These are phyloP conservation scores for Saguinus imperator DNA, from an alignment of 2,113 vertebrate species.

Conservation along the genomic window DNA sequence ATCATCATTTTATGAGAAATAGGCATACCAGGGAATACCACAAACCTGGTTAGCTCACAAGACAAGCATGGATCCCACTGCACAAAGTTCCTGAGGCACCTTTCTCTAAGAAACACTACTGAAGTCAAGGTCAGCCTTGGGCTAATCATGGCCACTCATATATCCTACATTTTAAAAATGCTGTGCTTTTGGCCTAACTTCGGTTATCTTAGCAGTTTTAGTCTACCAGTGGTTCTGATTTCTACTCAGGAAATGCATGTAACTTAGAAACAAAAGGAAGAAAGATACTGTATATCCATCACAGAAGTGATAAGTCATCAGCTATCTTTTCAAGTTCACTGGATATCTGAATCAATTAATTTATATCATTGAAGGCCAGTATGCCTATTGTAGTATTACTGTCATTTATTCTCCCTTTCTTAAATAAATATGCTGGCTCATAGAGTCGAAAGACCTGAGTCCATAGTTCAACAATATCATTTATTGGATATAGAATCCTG, in stretches of 20 bases:
- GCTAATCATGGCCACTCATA: neutral
- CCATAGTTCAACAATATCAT: neutral
- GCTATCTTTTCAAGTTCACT: neutral
- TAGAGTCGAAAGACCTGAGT: neutral
- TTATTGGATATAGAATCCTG: neutral
- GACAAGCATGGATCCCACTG: neutral
- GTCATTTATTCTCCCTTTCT: neutral
- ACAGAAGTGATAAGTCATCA: neutral
- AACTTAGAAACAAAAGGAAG: conserved; percentile 21
- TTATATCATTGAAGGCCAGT: neutral
- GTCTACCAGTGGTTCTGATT: neutral
- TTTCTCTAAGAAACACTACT: neutral
- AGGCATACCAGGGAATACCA: neutral
- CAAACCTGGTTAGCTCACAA: neutral
- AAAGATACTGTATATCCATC: neutral
- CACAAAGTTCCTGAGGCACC: neutral
- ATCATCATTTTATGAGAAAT: neutral
- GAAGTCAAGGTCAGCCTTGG: neutral
- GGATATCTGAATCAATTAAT: neutral
- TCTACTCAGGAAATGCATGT: neutral
- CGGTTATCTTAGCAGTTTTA: neutral
- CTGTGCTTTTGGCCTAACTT: neutral
- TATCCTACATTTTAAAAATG: neutral
- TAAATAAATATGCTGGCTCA: neutral
- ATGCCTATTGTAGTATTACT: neutral